phyloP scores from a whole-genome alignment of 2,797 vertebrate genomes.

The Sphaeramia orbicularis region DNA sequence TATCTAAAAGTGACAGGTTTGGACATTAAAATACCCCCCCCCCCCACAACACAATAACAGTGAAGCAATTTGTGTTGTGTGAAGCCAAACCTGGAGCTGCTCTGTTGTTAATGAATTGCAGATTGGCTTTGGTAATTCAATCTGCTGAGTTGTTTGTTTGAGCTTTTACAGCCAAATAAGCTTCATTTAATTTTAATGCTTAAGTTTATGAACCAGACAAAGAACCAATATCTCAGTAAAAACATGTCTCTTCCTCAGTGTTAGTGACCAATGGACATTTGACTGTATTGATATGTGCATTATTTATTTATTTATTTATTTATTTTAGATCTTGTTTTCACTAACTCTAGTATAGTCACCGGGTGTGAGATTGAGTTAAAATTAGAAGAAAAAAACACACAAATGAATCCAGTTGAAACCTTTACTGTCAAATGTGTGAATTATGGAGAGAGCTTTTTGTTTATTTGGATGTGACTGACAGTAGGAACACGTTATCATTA shows the following conservation, averaged over 20 bases:
- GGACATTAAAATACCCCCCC: slow-evolving; percentile 8
- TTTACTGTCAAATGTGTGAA: too few species aligned
- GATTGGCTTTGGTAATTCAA: slow-evolving; percentile 60
- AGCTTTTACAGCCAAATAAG: slow-evolving; percentile 48
- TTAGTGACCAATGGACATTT: slow-evolving; percentile 22
- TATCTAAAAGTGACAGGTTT: background rate
- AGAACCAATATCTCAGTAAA: slow-evolving; percentile 24
- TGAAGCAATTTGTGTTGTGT: slow-evolving; percentile 45
- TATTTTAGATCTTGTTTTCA: too few species aligned
- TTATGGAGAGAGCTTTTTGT: too few species aligned
- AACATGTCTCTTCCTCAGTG: slow-evolving; percentile 22
- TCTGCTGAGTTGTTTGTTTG: slow-evolving; percentile 58
- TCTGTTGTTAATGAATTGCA: slow-evolving; percentile 58
- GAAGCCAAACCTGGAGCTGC: slow-evolving; percentile 40
- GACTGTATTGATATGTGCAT: background rate
- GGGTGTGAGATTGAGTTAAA: too few species aligned
- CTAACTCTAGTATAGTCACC: too few species aligned
- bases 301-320: too few species aligned
- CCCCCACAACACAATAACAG: slow-evolving; percentile 21
- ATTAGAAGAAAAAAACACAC: too few species aligned
- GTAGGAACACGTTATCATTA: too few species aligned
- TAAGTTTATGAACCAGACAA: slow-evolving; percentile 51
- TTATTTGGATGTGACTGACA: too few species aligned
- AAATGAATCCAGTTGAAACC: too few species aligned
- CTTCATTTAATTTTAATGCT: slow-evolving; percentile 42